Percentiles rank a stretch among this genome's conserved stretches.
phyloP scores from a whole-genome alignment of 2,888 invertebrate genomes.

The Habrosyne pyritoides region DNA sequence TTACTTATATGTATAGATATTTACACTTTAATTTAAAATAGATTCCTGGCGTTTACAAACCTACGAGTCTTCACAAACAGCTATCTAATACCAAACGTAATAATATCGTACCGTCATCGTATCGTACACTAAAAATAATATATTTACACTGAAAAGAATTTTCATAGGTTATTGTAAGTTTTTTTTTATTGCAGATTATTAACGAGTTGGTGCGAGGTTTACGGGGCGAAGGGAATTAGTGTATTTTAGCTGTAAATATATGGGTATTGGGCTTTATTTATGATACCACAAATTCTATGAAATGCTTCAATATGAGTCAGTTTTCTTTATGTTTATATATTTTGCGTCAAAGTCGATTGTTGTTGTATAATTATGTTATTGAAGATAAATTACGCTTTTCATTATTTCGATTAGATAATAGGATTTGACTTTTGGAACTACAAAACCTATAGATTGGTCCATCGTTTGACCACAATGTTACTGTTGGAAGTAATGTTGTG shows the following conservation, averaged over 20 bases:
- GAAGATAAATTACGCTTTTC: not conserved
- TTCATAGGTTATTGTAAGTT: slow-evolving; percentile 50
- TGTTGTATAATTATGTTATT: not conserved
- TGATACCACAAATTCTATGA: slow-evolving; percentile 20
- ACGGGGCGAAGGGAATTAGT: slow-evolving; percentile 42
- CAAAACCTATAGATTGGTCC: too few relatives aligned
- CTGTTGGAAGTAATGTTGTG: too few relatives aligned
- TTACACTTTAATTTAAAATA: too few relatives aligned
- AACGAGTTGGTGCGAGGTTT: slow-evolving; percentile 45
- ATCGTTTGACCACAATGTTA: too few relatives aligned
- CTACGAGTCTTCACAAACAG: too few relatives aligned
- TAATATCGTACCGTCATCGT: slow-evolving; percentile 27
- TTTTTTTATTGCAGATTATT: slow-evolving; percentile 55
- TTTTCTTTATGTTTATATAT: slow-evolving; percentile 17
- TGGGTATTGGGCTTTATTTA: slow-evolving; percentile 20
- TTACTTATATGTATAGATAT: too few relatives aligned
- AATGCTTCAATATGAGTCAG: slow-evolving; percentile 18
- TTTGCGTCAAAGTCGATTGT: slow-evolving; percentile 14
- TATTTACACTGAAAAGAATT: slow-evolving; percentile 39
- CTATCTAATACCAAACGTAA: too few relatives aligned
- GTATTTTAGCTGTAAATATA: slow-evolving; percentile 36
- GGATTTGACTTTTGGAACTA: too few relatives aligned
- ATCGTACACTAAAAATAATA: slow-evolving; percentile 35
- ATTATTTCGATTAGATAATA: not conserved
- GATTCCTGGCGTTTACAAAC: too few relatives aligned